phyloP scores from a whole-genome alignment of 2,113 vertebrate species.

The Saccopteryx bilineata region DNA sequence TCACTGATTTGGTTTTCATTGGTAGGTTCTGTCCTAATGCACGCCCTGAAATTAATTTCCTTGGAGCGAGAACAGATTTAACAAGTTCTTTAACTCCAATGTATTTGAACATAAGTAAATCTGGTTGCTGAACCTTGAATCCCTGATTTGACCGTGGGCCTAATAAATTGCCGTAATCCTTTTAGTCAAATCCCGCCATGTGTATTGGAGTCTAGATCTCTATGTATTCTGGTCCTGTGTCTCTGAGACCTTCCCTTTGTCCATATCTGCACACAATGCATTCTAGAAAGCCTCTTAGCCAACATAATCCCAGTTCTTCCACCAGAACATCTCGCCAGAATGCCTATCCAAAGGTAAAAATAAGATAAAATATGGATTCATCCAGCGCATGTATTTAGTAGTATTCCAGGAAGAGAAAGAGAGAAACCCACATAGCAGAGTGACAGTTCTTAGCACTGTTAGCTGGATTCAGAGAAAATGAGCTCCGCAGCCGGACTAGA shows the following conservation, averaged over 20 bases:
- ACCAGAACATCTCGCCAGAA: neutral
- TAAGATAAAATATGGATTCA: neutral
- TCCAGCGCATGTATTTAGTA: neutral
- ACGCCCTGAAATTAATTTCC: neutral
- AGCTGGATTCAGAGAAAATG: slow-evolving; percentile 20
- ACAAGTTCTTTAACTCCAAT: slow-evolving; percentile 13
- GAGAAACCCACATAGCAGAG: neutral
- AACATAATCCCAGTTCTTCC: neutral
- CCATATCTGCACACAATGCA: neutral
- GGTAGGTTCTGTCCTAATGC: neutral
- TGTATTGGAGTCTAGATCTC: neutral
- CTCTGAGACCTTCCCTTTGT: neutral
- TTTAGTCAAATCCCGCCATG: neutral
- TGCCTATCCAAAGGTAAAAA: neutral
- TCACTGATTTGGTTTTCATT: neutral
- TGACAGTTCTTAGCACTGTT: neutral
- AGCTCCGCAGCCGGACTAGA: neutral
- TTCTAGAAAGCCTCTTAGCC: neutral
- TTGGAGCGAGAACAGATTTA: neutral
- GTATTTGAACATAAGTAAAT: neutral
- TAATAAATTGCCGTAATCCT: neutral
- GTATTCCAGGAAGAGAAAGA: neutral
- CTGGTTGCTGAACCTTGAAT: neutral
- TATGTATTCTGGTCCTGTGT: neutral
- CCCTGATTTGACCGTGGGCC: neutral